Base-by-base conservation (phyloP, 2,113 vertebrate species). In the Capra hircus region DNA sequence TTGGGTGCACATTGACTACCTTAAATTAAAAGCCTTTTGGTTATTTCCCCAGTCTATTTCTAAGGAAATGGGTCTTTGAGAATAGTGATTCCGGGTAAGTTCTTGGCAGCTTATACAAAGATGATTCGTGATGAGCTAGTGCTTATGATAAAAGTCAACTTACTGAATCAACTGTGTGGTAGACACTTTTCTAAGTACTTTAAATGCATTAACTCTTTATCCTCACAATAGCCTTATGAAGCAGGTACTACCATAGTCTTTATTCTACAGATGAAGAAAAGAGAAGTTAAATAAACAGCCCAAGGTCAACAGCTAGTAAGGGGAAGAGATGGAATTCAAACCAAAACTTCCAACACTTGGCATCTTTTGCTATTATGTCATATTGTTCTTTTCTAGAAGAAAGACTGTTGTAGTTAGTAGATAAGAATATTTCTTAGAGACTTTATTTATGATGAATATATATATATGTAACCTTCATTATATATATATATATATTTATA, bases 61-160 rank as follows among this genome's bases (percentile, higher is more conserved):
- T 45, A 90, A 94, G 81, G 80, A 94, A 94, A 90, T 45, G 48
- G 30, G 45, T 93, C 60, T 94, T 91, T 92, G 91, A 88, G 91
- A 95, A 88, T 43, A 80, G 57, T 83, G 67, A 90, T 64, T 91
- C 17, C 11, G 6, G 55, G 23, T 55, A 77, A 59, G 30, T 40
- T 33, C 17, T 36, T 59, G 57, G 52, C 57, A 96, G 28, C 28
- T 82, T 81, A 7, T 33, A 86, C 50, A 55, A 33, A 16, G 19
- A 3, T 83, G 25, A 71, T 67, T 67, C 81, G 25, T 43, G 77
- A 83, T 57, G 48, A 53, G 30, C n/a, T 95, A 67, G n/a, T 43
- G 52, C 40, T 91, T 91, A 52, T 80, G 67, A 93, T 87, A 81
- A 83, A 71, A 89, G 50, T 71, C 62, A 89, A 87, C 92, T 97